phyloP scores from a whole-genome alignment of 2,113 vertebrate species.

The Erythrocercus mccallii region DNA sequence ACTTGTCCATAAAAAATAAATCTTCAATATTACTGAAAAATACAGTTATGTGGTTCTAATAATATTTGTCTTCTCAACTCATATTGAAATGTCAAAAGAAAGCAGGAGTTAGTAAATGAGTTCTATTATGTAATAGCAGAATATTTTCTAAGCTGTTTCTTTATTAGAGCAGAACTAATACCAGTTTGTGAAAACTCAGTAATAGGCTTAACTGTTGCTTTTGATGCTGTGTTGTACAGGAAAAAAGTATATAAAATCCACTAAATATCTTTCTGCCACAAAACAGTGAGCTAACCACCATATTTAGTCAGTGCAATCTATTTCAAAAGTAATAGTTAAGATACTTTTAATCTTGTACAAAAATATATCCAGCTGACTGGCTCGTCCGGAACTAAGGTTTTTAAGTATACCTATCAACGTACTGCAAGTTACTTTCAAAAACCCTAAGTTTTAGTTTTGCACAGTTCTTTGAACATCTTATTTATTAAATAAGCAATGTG shows the following conservation, averaged over 20 bases:
- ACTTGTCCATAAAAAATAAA: background rate
- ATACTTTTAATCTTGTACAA: background rate
- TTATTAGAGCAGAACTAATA: background rate
- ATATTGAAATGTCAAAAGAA: background rate
- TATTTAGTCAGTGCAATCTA: background rate
- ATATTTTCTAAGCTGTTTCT: background rate
- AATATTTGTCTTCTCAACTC: background rate
- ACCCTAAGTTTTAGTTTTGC: background rate
- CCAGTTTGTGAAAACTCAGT: background rate
- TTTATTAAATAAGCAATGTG: background rate
- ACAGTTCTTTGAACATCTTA: background rate
- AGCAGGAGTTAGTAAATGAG: background rate
- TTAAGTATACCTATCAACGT: background rate
- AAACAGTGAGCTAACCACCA: background rate
- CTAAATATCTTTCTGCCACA: background rate
- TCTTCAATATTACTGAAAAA: background rate
- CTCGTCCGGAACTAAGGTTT: background rate
- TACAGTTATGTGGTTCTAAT: background rate
- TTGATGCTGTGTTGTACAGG: background rate
- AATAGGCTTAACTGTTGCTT: background rate
- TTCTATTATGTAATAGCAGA: background rate
- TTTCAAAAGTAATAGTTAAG: background rate
- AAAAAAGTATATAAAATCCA: background rate
- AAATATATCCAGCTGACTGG: background rate
- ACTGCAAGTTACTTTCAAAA: background rate